Conservation (phyloP, 2,888 invertebrate species). For the Steromphala cineraria region DNA sequence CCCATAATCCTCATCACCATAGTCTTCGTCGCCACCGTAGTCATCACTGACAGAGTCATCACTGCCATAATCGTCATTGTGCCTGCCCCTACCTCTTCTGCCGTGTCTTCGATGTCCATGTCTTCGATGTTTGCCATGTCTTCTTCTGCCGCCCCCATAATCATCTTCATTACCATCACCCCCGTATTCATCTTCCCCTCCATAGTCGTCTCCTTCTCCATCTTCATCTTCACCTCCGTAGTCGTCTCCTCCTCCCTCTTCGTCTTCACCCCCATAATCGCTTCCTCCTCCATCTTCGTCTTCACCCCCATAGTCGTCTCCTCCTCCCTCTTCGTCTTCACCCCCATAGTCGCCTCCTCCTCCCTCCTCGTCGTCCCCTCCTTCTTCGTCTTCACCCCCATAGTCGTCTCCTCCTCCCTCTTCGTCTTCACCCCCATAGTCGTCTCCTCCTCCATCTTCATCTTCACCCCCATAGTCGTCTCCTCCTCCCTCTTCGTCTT, state of each 20-base stretch:
- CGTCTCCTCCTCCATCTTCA: no score
- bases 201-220: conserved; percentile 15
- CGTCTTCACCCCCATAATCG: conserved; percentile 22
- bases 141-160: neutral
- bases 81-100: neutral
- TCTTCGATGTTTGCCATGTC: neutral
- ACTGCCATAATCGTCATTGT: neutral
- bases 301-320: no score
- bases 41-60: neutral
- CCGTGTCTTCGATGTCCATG: neutral
- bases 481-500: no score
- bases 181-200: conserved; percentile 16
- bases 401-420: no score
- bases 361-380: no score
- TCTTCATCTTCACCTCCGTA: neutral
- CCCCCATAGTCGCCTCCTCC: no score
- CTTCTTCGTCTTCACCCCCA: no score
- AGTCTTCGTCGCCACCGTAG: neutral
- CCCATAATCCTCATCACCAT: conserved; percentile 13
- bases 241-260: neutral
- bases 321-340: no score
- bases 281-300: no score
- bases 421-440: no score
- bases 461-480: no score
- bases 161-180: conserved; percentile 15